Base-by-base conservation (phyloP, 2,888 invertebrate genomes). In the Phengaris alcon region DNA sequence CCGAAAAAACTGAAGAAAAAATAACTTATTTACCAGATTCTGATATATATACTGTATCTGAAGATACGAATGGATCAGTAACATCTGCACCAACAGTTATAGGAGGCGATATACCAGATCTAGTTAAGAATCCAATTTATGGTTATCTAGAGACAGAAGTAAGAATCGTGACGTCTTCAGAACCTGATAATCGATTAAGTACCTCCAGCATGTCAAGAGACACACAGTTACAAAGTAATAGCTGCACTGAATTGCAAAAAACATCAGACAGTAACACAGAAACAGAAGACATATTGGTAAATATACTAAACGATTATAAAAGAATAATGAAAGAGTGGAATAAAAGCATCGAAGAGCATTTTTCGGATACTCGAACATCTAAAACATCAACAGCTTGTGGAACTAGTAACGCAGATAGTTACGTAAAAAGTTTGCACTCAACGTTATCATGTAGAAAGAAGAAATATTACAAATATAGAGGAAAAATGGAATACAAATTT, bases 251-350 rank as follows among this genome's bases (percentile, higher is more conserved):
- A 80, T 81, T 93, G 74, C 85, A 88, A 79, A 84, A 89, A 76
- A 89, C 91, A 4, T 89, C 90, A 88, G 83, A 82, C 72, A 86
- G 84, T 77, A 85, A 82, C 79, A 85, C 85, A 76, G 82, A 83
- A 70, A 76, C 87, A 6, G 86, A 85, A 72, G 87, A 90, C 75
- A 80, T 93, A 10, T 80, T 90, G 68, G 79, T 84, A 35, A 88
- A 81, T 68, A 90, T 94, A 76, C 83, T 92, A 2, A 90, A 85
- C 76, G 94, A 94, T 82, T 94, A 93, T 78, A 91, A 91, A 83
- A 87, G 86, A 77, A 91, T 92, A 80, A 93, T 94, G 93, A 91
- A 89, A 74, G 90, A 93, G 80, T 94, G 94, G 93, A 93, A 94
- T 78, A 86, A 88, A 76, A 91, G 92, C 2, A 83, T 93, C 57